phyloP scores from a whole-genome alignment of 2,888 invertebrate genomes.

The Pollenia labialis region DNA sequence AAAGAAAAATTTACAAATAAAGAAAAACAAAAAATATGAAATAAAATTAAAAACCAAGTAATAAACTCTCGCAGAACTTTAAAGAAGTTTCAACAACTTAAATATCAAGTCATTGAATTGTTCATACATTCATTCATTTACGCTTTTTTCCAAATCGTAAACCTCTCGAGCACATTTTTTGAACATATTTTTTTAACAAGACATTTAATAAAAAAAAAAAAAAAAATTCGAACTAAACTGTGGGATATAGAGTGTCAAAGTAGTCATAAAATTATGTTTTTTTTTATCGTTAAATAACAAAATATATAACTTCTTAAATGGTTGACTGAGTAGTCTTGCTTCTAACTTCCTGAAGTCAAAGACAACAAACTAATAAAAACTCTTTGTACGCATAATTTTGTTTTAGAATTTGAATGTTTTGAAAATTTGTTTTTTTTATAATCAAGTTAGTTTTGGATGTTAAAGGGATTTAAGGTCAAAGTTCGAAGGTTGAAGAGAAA shows the following conservation, averaged over 20 bases:
- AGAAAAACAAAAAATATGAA: conserved; percentile 5
- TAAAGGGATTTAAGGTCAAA: too few relatives aligned
- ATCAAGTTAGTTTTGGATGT: too few relatives aligned
- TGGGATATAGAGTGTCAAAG: conserved; percentile 51
- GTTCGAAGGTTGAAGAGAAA: too few relatives aligned
- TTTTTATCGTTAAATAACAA: conserved; percentile 6
- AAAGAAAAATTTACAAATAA: not conserved
- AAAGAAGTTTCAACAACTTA: conserved; percentile 41
- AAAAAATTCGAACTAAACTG: conserved; percentile 23
- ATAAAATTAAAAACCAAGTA: conserved; percentile 40
- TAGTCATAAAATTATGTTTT: conserved; percentile 54
- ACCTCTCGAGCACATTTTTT: conserved; percentile 40
- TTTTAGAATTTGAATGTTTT: not conserved
- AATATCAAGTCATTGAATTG: conserved; percentile 49
- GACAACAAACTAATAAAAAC: conserved; percentile 41
- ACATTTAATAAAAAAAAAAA: conserved; percentile 37
- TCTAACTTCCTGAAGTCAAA: conserved; percentile 22
- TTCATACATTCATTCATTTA: conserved; percentile 43
- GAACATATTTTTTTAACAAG: conserved; percentile 34
- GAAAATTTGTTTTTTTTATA: too few relatives aligned
- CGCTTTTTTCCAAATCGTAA: conserved; percentile 44
- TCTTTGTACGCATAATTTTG: conserved; percentile 2
- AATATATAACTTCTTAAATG: conserved; percentile 1
- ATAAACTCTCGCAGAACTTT: conserved; percentile 51
- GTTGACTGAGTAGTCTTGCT: conserved; percentile 20